Base-by-base conservation (phyloP, 2,797 vertebrate genomes). In the Cephalopachus bancanus region DNA sequence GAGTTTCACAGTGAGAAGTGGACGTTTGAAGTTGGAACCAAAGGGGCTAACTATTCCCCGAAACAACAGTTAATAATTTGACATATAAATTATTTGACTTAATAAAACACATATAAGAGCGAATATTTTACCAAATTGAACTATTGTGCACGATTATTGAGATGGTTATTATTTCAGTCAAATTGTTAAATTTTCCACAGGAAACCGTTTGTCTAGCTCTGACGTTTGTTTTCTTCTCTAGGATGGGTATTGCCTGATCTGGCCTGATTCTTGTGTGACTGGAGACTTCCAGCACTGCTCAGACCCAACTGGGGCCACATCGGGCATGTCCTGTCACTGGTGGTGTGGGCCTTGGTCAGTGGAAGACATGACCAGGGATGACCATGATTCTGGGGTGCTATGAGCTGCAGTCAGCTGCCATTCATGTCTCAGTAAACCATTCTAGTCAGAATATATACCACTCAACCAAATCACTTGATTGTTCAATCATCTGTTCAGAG, bases 141-240 rank as follows among this genome's bases (percentile, higher is more conserved):
- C 94, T 83, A 89, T 71, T 75, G 71, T 84, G 11, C 28, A 12
- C 69, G 89, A 78, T 80, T 75, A 65, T 19, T 84, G 71, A 88
- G 30, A 83, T 69, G 12, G 15, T 74, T 79, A 83, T 89, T 78
- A 55, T 83, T 76, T 96, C 59, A 84, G 44, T 55, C 51, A 69
- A 87, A 78, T 89, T 83, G 59, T 67, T 88, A 78, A 94, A 37
- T 33, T 90, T 93, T 94, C 71, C 84, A 11, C 1, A 64, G 59
- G 16, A 89, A 87, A 69, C 59, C 22, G 86, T 86, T 94, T 91
- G 3, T 20, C 76, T 71, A 69, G 33, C 87, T 85, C 85, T 83
- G 22, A 62, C 71, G 26, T 24, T 94, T 30, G 7, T 81, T 89
- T 80, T 89, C 49, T 55, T 69, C 4, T 2, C 9, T 51, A 78